Conservation (phyloP, 2,888 invertebrate genomes). For the Dichetophora obliterata region DNA sequence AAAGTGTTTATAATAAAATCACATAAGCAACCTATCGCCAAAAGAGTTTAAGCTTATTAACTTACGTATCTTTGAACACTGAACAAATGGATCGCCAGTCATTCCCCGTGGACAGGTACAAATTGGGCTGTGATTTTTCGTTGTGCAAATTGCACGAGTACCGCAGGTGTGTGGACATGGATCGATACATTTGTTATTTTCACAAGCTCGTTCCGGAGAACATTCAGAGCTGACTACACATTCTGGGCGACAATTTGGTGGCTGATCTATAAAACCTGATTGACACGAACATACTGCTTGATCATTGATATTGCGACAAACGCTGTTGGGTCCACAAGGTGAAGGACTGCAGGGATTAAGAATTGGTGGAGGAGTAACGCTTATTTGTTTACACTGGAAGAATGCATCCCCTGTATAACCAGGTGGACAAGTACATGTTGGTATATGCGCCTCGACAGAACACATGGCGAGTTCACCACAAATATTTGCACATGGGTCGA, state of each 20-base stretch:
- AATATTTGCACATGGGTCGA: conserved; percentile 86
- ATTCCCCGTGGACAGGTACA: conserved; percentile 88
- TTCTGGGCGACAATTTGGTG: conserved; percentile 86
- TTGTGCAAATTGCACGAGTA: conserved; percentile 84
- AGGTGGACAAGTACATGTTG: conserved; percentile 80
- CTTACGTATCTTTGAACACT: conserved; percentile 80
- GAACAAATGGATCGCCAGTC: conserved; percentile 88
- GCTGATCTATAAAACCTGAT: conserved; percentile 82
- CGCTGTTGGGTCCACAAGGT: conserved; percentile 90
- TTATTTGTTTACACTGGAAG: conserved; percentile 78
- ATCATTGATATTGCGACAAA: conserved; percentile 82
- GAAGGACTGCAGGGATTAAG: conserved; percentile 84
- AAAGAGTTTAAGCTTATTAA: conserved; percentile 52
- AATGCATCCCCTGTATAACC: conserved; percentile 88
- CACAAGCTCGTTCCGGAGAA: conserved; percentile 83
- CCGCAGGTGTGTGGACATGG: conserved; percentile 91
- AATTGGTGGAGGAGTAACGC: conserved; percentile 65
- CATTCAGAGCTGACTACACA: conserved; percentile 92
- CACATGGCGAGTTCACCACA: conserved; percentile 87
- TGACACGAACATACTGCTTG: conserved; percentile 89
- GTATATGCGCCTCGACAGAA: conserved; percentile 82
- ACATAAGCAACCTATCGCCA: not conserved
- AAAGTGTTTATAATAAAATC: not conserved
- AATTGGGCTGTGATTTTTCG: conserved; percentile 88
- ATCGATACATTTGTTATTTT: conserved; percentile 87